Base-by-base conservation (phyloP, 2,113 vertebrate genomes). In the Mobula hypostoma region DNA sequence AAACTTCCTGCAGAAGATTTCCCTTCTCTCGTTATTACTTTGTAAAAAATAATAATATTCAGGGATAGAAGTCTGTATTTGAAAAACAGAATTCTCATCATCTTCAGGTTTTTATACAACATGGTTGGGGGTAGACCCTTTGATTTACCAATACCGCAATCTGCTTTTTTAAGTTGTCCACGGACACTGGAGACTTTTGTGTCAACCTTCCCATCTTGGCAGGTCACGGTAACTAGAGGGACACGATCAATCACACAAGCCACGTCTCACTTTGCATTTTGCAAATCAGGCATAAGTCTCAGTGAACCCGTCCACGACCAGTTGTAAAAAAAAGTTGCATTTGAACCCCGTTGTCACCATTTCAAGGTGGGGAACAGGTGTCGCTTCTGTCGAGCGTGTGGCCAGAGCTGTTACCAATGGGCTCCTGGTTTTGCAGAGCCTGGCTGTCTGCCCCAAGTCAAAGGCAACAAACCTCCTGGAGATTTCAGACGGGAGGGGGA, bases 61-160 rank as follows among this genome's bases (percentile, higher is more conserved):
- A 93, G 90, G 90, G 90, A 93, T 93, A 40, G 90, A 93, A 74
- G 48, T 74, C 32, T 72, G 68, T 72, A 11, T 93, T 27, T 93
- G 90, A 48, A n/a, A 93, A 92, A 93, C 68, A 93, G 36, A 68
- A 74, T 74, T 36, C 90, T 93, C 68, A 72, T 70, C 90, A 72
- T 72, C 90, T 92, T 92, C 85, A 88, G 85, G 85, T 88, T 88
- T 88, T 70, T 93, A 74, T 93, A 74, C 66, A 93, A 74, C 17
- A 27, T 93, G 90, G 68, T 74, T 29, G 17, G 66, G 78, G 21
- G 66, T 11, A 72, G 9, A 48, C 63, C 63, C n/a, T 72, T 48
- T 40, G 32, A 7, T 92, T 92, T 92, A 72, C 68, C 70, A n/a
- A 74, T 8, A 40, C 68, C 11, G 40, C 11, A 32, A 93, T 14